Percentiles rank a stretch among this genome's conserved stretches.
phyloP scores from a whole-genome alignment of 2,113 vertebrate genomes.

The Grantiella picta region DNA sequence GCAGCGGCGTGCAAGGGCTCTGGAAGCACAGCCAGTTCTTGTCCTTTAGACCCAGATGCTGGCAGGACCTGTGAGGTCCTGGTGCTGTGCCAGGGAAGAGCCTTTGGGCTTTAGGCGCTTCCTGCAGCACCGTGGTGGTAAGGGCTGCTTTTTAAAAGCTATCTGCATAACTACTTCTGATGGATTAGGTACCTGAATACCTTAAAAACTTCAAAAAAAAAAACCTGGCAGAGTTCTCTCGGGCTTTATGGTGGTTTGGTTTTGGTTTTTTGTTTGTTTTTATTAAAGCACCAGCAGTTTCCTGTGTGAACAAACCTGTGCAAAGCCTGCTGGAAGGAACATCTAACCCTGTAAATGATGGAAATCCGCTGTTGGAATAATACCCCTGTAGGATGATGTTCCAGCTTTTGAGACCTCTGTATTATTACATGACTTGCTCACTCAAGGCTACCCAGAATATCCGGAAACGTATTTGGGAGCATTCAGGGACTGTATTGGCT shows the following conservation, averaged over 20 bases:
- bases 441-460: background rate
- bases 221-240: background rate
- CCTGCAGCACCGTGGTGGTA: background rate
- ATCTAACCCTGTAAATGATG: background rate
- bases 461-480: background rate
- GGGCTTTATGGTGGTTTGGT: background rate
- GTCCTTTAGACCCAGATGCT: background rate
- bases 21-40: slow-evolving; percentile 46
- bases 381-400: background rate
- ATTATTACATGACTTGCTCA: background rate
- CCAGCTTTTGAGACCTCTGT: background rate
- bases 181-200: background rate
- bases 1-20: background rate
- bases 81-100: background rate
- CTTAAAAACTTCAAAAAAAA: background rate
- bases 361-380: background rate
- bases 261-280: background rate
- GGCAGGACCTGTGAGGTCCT: background rate
- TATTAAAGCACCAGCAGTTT: background rate
- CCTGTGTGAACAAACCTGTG: background rate
- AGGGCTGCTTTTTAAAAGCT: background rate
- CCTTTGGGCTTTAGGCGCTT: background rate
- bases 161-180: background rate
- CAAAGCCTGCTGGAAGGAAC: background rate
- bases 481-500: background rate